Conservation (phyloP, 2,888 invertebrate genomes). For the Drosophila pseudotakahashii region DNA sequence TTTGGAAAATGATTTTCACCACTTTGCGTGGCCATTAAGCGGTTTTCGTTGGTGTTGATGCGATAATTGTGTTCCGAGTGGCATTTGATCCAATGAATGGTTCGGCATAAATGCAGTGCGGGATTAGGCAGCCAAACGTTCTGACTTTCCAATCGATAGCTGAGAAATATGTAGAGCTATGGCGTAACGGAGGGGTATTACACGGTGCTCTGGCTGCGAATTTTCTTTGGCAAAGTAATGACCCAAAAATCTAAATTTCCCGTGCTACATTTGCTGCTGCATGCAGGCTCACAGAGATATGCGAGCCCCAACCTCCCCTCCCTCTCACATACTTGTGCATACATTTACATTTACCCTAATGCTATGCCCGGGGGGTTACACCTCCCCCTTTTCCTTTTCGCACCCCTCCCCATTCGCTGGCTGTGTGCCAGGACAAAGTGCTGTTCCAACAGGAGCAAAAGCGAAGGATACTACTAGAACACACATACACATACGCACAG, state of each 20-base stretch:
- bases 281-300: constrained; percentile 40
- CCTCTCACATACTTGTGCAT: constrained; percentile 30
- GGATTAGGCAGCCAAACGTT: constrained; percentile 3
- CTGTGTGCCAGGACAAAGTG: constrained; percentile 51
- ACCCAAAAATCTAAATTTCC: constrained; percentile 58
- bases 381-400: not conserved
- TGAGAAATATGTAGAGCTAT: not conserved
- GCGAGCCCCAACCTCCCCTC: constrained; percentile 19
- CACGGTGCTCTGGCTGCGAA: constrained; percentile 3
- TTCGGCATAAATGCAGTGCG: constrained; percentile 24
- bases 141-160: not conserved
- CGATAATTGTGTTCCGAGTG: constrained; percentile 62
- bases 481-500: constrained; percentile 8
- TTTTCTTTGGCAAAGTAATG: constrained; percentile 57
- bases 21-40: constrained; percentile 45
- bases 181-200: constrained; percentile 7
- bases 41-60: constrained; percentile 32
- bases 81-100: constrained; percentile 51
- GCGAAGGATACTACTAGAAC: constrained; percentile 3
- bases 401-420: constrained; percentile 30
- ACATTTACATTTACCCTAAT: constrained; percentile 46
- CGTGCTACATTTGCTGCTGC: constrained; percentile 46
- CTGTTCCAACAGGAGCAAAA: constrained; percentile 40
- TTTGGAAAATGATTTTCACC: constrained; percentile 49
- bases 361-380: constrained; percentile 30